phyloP scores from a whole-genome alignment of 2,797 vertebrate species.

The Sciurus vulgaris region DNA sequence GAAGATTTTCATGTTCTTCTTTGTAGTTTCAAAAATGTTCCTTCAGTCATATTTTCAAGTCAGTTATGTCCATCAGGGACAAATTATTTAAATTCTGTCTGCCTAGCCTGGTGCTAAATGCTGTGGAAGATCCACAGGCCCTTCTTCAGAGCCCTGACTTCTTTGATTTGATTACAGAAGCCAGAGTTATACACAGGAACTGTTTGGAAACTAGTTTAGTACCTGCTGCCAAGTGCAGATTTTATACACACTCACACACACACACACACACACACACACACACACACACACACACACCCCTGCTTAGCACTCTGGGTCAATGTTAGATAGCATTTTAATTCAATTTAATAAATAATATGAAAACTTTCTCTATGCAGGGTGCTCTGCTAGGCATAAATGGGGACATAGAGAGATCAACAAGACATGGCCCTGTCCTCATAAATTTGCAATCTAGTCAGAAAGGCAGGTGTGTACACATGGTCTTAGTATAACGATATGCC shows the following conservation, averaged over 20 bases:
- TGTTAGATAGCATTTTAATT: background rate
- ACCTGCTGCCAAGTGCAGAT: background rate
- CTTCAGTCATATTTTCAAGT: slow-evolving; percentile 32
- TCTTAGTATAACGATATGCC: background rate
- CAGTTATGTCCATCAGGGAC: slow-evolving; percentile 30
- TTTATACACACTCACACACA: background rate
- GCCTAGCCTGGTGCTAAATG: background rate
- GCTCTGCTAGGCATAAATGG: background rate
- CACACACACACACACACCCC: too few species aligned
- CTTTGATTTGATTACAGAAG: slow-evolving; percentile 41
- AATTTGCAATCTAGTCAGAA: background rate
- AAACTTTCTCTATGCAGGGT: background rate
- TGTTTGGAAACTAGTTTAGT: background rate
- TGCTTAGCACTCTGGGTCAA: background rate
- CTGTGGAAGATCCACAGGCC: background rate
- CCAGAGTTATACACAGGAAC: background rate
- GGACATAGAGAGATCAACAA: background rate
- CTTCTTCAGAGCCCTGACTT: slow-evolving; percentile 36
- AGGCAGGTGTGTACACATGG: background rate
- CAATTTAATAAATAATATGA: slow-evolving; percentile 6
- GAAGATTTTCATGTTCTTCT: slow-evolving; percentile 1
- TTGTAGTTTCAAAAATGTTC: slow-evolving; percentile 31
- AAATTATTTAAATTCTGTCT: slow-evolving; percentile 64
- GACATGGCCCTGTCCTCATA: background rate
- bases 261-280: background rate